Evolutionary conservation across 2,797 vertebrate genomes (phyloP), one percentile per base, ranked within the genome.

Genomic region (Platyrinchus mystaceus): DNA sequence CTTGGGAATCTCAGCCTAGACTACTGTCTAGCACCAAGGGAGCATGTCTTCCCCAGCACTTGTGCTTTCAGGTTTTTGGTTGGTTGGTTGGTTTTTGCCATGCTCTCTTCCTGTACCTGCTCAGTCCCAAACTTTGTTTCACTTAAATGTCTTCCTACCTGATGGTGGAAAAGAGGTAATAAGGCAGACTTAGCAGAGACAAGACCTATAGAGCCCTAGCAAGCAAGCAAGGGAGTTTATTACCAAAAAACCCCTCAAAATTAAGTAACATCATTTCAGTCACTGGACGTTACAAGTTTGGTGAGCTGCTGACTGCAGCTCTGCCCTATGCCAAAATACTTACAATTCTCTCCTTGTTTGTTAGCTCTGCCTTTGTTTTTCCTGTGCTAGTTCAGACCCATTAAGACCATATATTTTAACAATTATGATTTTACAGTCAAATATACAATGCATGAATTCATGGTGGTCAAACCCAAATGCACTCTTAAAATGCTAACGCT

Each of bases 391-490:
- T 83, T 92, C 82, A 84, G 67, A 70, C 44, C 83, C 73, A 93
- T 78, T 92, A 94, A 94, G 50, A 82, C 50, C 70, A 91, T 84
- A 90, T 86, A 95, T 95, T 95, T 94, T 89, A 81, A 43, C 82
- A 95, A 85, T 77, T 55, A 93, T 87, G 68, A 93, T 81, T 96
- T 97, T 92, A 94, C 23, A 84, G 50, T 83, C 84, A 85, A 79
- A 87, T 81, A 93, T 63, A 82, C 74, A 82, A 91, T 87, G 20
- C 69, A 86, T 69, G 56, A 94, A 95, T 96, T 95, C 93, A 92
- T 80, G 84, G 93, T 89, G 87, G 92, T 78, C 92, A 94, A 90
- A 79, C 67, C 67, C 84, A 87, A 94, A 85, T 63, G 85, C 53
- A 84, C 62, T 96, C 64, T 90, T 78, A 95, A 96, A 95, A 66